Conservation (phyloP, 2,888 invertebrate species). For the Rhyacophila evoluta region DNA sequence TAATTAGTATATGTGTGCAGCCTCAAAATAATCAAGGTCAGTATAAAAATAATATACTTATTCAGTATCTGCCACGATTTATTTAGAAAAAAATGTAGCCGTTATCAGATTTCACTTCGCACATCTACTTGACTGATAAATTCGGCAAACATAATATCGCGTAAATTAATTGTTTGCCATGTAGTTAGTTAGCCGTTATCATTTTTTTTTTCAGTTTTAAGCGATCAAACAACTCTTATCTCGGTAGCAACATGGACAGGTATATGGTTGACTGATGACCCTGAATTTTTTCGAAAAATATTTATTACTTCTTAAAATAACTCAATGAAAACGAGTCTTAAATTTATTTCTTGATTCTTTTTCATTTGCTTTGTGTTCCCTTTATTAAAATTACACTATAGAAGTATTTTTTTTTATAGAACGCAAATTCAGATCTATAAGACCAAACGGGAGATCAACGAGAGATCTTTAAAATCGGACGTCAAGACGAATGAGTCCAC, state of each 20-base stretch:
- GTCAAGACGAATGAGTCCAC: no score
- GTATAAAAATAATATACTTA: background rate
- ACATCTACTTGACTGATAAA: background rate
- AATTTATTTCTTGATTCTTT: no score
- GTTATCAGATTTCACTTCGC: background rate
- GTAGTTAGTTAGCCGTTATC: background rate
- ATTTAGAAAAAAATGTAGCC: background rate
- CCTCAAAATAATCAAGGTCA: background rate
- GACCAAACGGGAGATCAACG: no score
- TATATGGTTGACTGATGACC: background rate
- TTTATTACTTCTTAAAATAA: no score
- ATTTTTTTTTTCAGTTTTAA: background rate
- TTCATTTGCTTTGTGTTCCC: no score
- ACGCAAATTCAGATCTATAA: no score
- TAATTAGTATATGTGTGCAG: background rate
- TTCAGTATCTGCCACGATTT: background rate
- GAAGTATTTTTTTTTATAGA: no score
- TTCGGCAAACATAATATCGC: background rate
- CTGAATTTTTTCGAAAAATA: no score
- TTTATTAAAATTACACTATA: no score
- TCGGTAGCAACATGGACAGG: background rate
- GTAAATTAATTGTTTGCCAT: conserved; percentile 8
- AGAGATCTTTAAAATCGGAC: no score
- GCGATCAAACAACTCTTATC: background rate
- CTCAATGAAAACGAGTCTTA: no score